Conservation (phyloP, 2,888 invertebrate genomes). For the Margaritifera margaritifera region DNA sequence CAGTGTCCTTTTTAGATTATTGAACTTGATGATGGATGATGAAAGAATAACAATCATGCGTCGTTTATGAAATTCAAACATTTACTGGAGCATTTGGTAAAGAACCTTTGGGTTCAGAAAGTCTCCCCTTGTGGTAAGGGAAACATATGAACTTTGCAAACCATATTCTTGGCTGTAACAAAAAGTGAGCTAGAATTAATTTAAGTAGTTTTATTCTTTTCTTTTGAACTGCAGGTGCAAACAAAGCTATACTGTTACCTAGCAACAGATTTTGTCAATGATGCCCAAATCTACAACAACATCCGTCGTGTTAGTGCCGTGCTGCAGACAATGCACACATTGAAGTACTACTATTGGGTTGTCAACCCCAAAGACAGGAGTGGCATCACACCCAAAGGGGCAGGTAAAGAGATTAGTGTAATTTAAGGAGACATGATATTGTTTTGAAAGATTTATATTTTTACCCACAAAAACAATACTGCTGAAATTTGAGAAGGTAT, state of each 20-base stretch:
- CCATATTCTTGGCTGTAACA: too few species aligned
- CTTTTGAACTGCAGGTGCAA: conserved; percentile 77
- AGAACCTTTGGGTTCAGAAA: too few species aligned
- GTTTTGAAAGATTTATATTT: too few species aligned
- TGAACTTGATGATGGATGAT: too few species aligned
- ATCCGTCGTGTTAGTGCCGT: conserved; percentile 97
- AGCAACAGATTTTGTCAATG: conserved; percentile 98
- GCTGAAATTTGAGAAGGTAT: too few species aligned
- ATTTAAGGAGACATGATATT: not conserved
- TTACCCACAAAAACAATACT: too few species aligned
- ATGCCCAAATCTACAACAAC: conserved; percentile 97
- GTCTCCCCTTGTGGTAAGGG: too few species aligned
- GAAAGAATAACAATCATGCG: too few species aligned
- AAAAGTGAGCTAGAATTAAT: not conserved
- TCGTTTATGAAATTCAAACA: too few species aligned
- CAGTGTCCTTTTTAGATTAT: too few species aligned
- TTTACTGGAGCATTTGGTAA: too few species aligned
- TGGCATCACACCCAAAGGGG: conserved; percentile 94
- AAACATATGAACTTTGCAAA: too few species aligned
- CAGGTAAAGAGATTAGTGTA: conserved; percentile 80
- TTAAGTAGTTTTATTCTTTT: not conserved
- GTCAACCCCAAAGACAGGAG: conserved; percentile 95
- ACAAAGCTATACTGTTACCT: conserved; percentile 95
- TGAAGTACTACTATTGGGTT: conserved; percentile 99
- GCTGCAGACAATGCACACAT: conserved; percentile 96